phyloP scores from a whole-genome alignment of 2,888 invertebrate species.

The Amitus sp. region DNA sequence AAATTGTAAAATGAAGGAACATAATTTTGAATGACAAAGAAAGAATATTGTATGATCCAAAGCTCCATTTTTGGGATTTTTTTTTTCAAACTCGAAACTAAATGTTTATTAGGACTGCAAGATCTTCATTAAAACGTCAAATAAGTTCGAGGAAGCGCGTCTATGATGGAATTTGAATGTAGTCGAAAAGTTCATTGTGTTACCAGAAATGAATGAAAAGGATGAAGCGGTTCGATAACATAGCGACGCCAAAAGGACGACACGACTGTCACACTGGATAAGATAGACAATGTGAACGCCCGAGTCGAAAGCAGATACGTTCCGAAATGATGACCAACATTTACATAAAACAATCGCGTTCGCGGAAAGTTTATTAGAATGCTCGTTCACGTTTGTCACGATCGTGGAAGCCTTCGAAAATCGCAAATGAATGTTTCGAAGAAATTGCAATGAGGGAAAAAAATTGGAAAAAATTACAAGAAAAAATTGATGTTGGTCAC shows the following conservation, averaged over 20 bases:
- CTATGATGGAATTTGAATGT: conserved; percentile 48
- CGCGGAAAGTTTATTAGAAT: not conserved
- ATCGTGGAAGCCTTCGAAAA: not conserved
- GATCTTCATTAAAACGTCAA: no score
- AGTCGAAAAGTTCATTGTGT: conserved; percentile 10
- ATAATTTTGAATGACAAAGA: no score
- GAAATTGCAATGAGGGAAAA: no score
- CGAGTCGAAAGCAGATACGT: conserved; percentile 2
- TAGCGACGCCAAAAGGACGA: not conserved
- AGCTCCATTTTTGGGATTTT: no score
- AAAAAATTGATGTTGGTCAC: no score
- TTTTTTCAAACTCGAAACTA: no score
- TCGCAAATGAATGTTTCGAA: not conserved
- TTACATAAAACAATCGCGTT: not conserved
- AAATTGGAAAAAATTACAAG: no score
- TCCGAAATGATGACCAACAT: not conserved
- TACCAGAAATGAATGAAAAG: not conserved
- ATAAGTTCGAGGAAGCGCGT: no score
- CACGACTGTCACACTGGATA: not conserved
- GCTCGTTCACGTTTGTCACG: not conserved
- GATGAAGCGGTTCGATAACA: not conserved
- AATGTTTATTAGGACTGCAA: no score
- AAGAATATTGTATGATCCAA: no score
- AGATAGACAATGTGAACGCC: not conserved
- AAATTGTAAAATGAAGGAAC: no score